Evolutionary conservation across 2,797 vertebrate genomes (phyloP), one percentile per base, ranked within the genome.

Genomic region (Notolabrus celidotus): DNA sequence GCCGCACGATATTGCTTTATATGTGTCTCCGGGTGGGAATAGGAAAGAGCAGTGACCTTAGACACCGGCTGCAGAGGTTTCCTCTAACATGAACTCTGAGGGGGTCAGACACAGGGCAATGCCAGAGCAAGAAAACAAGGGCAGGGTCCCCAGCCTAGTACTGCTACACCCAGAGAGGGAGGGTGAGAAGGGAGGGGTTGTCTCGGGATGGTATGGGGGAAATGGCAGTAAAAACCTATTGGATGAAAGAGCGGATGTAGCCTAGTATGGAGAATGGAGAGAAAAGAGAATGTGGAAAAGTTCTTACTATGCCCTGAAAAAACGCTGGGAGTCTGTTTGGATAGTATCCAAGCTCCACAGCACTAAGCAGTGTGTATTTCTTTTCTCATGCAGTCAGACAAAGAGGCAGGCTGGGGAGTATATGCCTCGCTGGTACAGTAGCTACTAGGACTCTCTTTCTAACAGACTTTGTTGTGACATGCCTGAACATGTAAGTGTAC

Each of bases 101-200:
- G 71, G 78, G 92, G 90, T 95, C 93, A 93, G 66, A 76, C 77
- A 36, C 34, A 42, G 91, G 90, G 84, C 89, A 93, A 63, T 85
- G 81, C 83, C 81, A 88, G 79, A 86, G 77, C 71, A 88, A 78
- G 67, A 86, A 87, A 86, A 86, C 77, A 87, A 89, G 87, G 80
- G 79, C 87, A 89, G 80, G 77, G 87, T 88, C 86, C 67, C 58
- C 56, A 78, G 72, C 57, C 63, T 43, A 62, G 56, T 36, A n/a
- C 66, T 52, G 67, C 74, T 76, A 74, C 76, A 80, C 66, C 70
- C 83, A 77, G 52, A 33, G 64, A 67, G 52, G 51, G 75, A 59
- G 75, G 61, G 71, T 78, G 55, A 60, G 56, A 74, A 68, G 55
- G 70, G 79, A 87, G 82, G 82, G 63, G 57, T 63, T 68, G 60